A percentile compares a stretch with the other conserved stretches of the same genome.
Conservation (phyloP, 2,888 invertebrate species). For the Thymelicus lineola region DNA sequence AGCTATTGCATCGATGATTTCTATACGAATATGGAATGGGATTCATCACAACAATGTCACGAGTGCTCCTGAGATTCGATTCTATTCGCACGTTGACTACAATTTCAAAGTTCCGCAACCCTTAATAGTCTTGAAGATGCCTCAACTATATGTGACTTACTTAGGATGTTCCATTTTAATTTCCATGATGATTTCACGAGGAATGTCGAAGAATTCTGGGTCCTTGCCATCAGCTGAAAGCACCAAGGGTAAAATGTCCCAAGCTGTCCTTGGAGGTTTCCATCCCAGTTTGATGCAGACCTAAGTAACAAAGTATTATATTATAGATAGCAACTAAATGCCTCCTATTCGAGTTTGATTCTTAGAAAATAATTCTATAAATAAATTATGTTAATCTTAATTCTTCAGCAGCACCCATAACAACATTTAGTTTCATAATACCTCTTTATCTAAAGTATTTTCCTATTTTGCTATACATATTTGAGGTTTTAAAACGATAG, state of each 20-base stretch:
- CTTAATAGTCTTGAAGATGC: no score
- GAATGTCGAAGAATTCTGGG: conserved; percentile 97
- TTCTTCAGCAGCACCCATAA: no score
- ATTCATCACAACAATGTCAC: not conserved
- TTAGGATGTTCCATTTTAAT: conserved; percentile 93
- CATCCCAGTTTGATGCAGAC: conserved; percentile 95
- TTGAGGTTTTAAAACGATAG: not conserved
- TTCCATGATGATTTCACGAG: conserved; percentile 94
- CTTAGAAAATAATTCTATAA: no score
- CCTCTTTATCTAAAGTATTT: not conserved
- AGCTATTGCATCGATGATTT: not conserved
- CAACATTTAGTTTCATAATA: no score
- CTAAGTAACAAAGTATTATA: conserved; percentile 68
- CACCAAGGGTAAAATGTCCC: conserved; percentile 95
- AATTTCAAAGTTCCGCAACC: not conserved
- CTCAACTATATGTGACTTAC: conserved; percentile 84
- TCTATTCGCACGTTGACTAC: not conserved
- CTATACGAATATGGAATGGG: not conserved
- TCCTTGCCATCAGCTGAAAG: conserved; percentile 97
- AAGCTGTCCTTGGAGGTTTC: conserved; percentile 90
- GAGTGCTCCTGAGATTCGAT: not conserved
- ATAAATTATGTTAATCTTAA: no score
- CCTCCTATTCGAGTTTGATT: no score
- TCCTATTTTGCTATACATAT: not conserved
- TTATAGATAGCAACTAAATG: not conserved